Percentiles rank a stretch among this genome's conserved stretches.
Conservation (phyloP, 2,797 vertebrate genomes). For the Morus bassanus region DNA sequence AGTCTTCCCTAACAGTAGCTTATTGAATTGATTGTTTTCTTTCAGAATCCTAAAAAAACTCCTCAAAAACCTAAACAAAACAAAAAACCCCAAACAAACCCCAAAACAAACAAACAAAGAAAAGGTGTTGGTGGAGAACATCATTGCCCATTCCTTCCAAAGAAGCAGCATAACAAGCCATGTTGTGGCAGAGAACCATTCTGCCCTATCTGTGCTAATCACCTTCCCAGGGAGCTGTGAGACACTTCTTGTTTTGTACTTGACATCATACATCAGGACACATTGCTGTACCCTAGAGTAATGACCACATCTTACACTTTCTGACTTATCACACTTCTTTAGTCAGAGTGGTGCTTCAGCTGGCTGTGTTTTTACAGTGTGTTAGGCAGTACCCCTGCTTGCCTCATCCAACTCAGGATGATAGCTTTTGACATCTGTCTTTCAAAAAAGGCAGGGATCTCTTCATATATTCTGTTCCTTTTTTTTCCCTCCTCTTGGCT, state of each 20-base stretch:
- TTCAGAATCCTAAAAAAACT: background rate
- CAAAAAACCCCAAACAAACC: background rate
- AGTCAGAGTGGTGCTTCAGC: background rate
- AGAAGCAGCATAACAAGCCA: background rate
- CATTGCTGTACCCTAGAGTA: background rate
- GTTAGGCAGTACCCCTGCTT: background rate
- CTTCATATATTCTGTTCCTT: background rate
- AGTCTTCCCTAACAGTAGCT: background rate
- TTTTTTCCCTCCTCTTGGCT: background rate
- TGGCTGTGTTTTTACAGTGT: background rate
- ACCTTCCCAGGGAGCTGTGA: background rate
- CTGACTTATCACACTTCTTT: background rate
- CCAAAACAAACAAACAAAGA: background rate
- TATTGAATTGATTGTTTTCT: background rate
- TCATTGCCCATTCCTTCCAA: background rate
- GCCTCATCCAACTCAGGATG: background rate
- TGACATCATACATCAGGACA: too few relatives aligned
- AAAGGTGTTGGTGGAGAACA: background rate
- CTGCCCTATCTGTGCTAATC: background rate
- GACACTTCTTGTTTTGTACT: background rate
- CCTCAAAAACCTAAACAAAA: background rate
- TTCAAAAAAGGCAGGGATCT: background rate
- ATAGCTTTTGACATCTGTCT: background rate
- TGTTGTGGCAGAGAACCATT: background rate
- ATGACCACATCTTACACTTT: background rate